phyloP scores from a whole-genome alignment of 2,113 vertebrate genomes.

The Salminus brasiliensis region DNA sequence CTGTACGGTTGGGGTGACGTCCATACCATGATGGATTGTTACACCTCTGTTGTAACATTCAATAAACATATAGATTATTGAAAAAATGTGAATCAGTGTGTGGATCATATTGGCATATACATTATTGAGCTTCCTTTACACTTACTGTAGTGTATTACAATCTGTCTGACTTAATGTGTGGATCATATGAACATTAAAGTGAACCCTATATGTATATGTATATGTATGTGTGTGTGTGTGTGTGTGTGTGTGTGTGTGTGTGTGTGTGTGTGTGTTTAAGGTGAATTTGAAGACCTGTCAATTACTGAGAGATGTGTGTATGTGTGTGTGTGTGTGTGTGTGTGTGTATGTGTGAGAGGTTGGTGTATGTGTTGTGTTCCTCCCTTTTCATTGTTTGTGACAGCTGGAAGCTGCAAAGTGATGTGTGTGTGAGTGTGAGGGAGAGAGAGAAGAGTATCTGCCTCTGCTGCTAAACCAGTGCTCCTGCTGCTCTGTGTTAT shows the following conservation, averaged over 20 bases:
- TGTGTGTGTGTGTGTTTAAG: constrained; percentile 59
- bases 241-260: not conserved
- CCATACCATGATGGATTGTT: too few relatives aligned
- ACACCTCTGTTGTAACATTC: too few relatives aligned
- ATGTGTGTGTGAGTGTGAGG: constrained; percentile 73
- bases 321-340: not conserved
- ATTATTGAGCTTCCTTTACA: too few relatives aligned
- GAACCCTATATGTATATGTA: too few relatives aligned
- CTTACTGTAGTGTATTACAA: too few relatives aligned
- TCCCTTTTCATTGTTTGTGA: constrained; percentile 75
- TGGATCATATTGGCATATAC: too few relatives aligned
- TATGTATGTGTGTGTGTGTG: constrained; percentile 9
- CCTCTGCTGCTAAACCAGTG: not conserved
- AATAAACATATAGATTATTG: too few relatives aligned
- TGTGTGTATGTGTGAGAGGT: constrained; percentile 40
- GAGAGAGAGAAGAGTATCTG: constrained; percentile 48
- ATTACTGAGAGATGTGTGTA: constrained; percentile 37
- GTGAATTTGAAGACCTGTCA: constrained; percentile 9
- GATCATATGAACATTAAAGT: too few relatives aligned
- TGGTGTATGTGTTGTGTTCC: constrained; percentile 67
- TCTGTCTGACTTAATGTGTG: too few relatives aligned
- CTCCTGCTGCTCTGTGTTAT: constrained; percentile 2
- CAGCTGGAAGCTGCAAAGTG: constrained; percentile 69
- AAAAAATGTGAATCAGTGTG: too few relatives aligned
- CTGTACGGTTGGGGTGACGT: too few relatives aligned